Percentiles rank a stretch among this genome's conserved stretches.
These are phyloP conservation scores for Ferrisia virgata DNA, from an alignment of 2,888 invertebrate genomes.

Conservation along the genomic window DNA sequence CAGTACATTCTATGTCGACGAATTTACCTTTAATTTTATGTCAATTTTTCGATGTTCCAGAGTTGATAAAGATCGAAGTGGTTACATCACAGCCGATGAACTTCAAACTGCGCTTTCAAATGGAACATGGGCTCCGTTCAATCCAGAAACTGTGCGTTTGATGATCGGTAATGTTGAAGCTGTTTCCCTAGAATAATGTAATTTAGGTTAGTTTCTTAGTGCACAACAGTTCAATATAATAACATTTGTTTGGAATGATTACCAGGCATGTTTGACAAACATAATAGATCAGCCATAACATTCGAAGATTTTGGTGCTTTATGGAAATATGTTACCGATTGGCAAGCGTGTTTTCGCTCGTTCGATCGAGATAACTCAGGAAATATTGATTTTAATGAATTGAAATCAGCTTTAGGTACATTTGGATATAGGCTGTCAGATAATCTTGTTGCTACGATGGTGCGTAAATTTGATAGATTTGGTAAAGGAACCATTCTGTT, in stretches of 20 bases:
- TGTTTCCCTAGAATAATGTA: not conserved
- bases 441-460: conserved; percentile 71
- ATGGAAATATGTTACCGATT: conserved; percentile 98
- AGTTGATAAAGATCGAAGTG: conserved; percentile 80
- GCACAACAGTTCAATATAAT: not conserved
- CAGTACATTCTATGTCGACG: not conserved
- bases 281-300: conserved; percentile 81
- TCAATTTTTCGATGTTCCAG: conserved; percentile 46
- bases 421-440: conserved; percentile 89
- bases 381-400: conserved; percentile 84
- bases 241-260: not conserved
- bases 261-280: conserved; percentile 77
- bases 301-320: conserved; percentile 94
- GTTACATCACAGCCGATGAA: conserved; percentile 83
- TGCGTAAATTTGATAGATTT: conserved; percentile 90
- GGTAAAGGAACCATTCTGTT: conserved; percentile 87
- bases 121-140: conserved; percentile 97
- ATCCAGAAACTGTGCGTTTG: conserved; percentile 92
- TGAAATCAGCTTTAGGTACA: conserved; percentile 83
- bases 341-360: conserved; percentile 92
- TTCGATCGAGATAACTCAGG: conserved; percentile 86
- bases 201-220: not conserved
- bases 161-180: conserved; percentile 70
- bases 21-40: not conserved
- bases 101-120: conserved; percentile 88